Evolutionary conservation across 2,888 invertebrate genomes (phyloP).

Genomic region (Podabrus alpinus): DNA sequence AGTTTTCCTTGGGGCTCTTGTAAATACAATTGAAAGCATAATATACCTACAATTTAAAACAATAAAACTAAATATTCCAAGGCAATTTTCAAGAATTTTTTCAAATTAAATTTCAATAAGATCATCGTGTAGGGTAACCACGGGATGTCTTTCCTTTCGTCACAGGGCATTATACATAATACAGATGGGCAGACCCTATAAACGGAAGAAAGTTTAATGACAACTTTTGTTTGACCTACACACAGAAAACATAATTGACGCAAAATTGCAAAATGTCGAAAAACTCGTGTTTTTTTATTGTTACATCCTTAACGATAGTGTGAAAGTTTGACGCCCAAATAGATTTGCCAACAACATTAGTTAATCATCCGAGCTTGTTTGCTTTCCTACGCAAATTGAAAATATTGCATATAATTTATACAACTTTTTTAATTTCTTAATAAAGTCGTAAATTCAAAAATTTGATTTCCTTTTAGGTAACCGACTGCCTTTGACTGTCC

Average conservation of each 20-base stretch:
- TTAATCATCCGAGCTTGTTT: not conserved
- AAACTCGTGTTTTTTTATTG: not conserved
- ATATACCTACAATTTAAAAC: not conserved
- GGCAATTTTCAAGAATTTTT: not conserved
- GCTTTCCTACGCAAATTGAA: not conserved
- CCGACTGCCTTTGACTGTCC: not conserved
- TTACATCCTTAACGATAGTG: not conserved
- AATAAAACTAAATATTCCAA: not conserved
- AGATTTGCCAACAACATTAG: not conserved
- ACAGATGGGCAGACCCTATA: not conserved
- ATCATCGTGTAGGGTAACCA: not conserved
- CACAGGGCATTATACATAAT: no score
- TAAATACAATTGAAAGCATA: conserved; percentile 6
- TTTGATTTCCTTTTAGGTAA: not conserved
- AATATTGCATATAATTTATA: not conserved
- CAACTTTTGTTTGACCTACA: not conserved
- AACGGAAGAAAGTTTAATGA: not conserved
- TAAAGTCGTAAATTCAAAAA: not conserved
- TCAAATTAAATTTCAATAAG: not conserved
- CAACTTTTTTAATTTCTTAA: not conserved
- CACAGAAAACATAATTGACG: not conserved
- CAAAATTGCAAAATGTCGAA: not conserved
- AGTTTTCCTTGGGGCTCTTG: conserved; percentile 11
- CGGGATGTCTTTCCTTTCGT: not conserved
- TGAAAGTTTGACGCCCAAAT: not conserved